Conservation (phyloP, 2,888 invertebrate species). For the Opisthograptis luteolata region DNA sequence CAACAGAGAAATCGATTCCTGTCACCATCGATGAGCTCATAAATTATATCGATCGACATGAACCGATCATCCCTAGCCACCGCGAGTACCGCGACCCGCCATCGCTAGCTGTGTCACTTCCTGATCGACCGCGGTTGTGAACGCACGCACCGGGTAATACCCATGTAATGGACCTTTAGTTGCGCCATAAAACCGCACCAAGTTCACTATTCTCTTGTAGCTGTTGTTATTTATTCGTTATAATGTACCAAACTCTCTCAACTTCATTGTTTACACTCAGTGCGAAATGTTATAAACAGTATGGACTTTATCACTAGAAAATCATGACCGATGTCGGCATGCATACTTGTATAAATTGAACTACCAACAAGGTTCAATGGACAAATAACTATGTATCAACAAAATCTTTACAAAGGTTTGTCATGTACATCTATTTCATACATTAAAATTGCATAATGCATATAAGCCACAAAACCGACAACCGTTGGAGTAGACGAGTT, state of each 20-base stretch:
- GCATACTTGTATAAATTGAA: no score
- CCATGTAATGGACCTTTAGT: conserved; percentile 68
- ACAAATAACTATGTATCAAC: no score
- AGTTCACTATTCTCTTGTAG: conserved; percentile 25
- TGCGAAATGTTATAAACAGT: not conserved
- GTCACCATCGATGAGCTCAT: not conserved
- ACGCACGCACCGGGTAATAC: conserved; percentile 56
- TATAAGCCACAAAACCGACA: no score
- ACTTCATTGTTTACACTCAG: conserved; percentile 14
- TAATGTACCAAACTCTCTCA: conserved; percentile 24
- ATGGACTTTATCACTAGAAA: no score
- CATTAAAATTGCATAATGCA: no score
- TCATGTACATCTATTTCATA: no score
- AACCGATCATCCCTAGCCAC: conserved; percentile 5
- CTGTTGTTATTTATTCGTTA: conserved; percentile 9
- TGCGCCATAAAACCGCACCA: conserved; percentile 65
- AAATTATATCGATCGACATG: not conserved
- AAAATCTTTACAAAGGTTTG: no score
- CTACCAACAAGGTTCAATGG: no score
- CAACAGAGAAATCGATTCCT: not conserved
- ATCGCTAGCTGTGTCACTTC: conserved; percentile 68
- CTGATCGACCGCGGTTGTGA: conserved; percentile 60
- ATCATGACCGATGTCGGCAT: no score
- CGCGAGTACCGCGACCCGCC: conserved; percentile 37
- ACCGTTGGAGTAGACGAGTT: no score